Base-by-base conservation (phyloP, 2,888 invertebrate species). In the Cerastoderma edule region DNA sequence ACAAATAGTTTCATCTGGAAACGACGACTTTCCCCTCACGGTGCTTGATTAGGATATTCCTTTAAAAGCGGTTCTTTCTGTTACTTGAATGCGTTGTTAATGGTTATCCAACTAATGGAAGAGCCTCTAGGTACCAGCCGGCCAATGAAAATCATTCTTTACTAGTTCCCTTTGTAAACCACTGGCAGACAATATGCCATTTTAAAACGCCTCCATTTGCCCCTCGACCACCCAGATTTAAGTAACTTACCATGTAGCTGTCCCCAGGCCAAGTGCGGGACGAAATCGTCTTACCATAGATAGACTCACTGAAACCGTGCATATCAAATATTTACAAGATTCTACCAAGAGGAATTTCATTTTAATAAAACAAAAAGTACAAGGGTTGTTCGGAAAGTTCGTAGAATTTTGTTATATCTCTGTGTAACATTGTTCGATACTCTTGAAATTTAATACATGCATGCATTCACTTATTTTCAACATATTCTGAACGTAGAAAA, bases 211-310 rank as follows among this genome's bases (percentile, higher is more conserved):
- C 22, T 10, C 5, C 68, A 68, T 2, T 48, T 13, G 10, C 60
- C 68, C 10, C 39, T 30, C 32, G 60, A 24, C 30, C 57, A 24
- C n/a, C 48, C 57, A 8, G 28, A 16, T 60, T 68, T 32, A 6
- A 67, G 33, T 32, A n/a, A 48, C 68, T 24, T 56, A 74, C 74
- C 74, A 74, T 56, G 22, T 68, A 69, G n/a, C 35, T 35, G 46
- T 65, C 44, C 6, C 64, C 64, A 16, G 74, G 74, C 74, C 73
- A 74, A 5, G 22, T 33, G 24, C 67, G 63, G 1, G 73, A 74
- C 0, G 73, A 63, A n/a, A 67, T 53, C 30, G 71, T 72, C 44
- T 53, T 64, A 28, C 54, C 44, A 35, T 72, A 71, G 1, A 71
- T 63, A 19, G 32, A 44, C 57, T 75, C 75, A 24, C 75, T 72